Base-by-base conservation (phyloP, 2,113 vertebrate species). In the Notothenia rossii region DNA sequence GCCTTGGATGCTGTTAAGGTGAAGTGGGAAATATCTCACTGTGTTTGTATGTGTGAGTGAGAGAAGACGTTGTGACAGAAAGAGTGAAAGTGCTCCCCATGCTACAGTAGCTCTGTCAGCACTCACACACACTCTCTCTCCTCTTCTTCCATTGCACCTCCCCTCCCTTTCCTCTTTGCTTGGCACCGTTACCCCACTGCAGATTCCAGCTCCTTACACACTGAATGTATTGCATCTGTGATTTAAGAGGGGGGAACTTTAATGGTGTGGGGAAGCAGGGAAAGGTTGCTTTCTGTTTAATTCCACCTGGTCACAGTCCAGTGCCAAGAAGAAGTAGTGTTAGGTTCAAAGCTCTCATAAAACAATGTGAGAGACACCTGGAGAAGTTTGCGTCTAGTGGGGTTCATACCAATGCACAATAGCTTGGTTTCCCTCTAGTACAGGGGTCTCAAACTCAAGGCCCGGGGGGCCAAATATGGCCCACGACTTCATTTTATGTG, bases 151-250 rank as follows among this genome's bases (percentile, higher is more conserved):
- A 15, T 56, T 61, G 65, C 70, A 54, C 59, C 77, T 40, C 71
- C 75, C 61, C 58, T 25, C 58, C 43, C 7, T 8, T 64, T 10
- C 60, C 64, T 69, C 81, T 85, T 72, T 69, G 50, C 75, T 83
- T 92, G 86, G 82, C 89, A 87, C 87, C 71, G 48, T 83, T 81
- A 80, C 82, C 72, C 74, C 55, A 66, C 82, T 83, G 82, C 86
- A 88, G 87, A 89, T 88, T 91, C 68, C 88, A 70, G 81, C 60
- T 25, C 72, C 60, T 79, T 79, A 36, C 77, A 78, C 63, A 61
- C 81, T 72, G 82, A 87, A 85, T 81, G 79, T 75, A 89, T 77
- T 86, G 85, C 77, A 83, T 86, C 80, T 91, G 88, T 83, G 87
- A 93, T 83, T 91, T 87, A 89, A 89, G 83, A 87, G 79, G 69